These are phyloP conservation scores for Habroteleia sp. DNA, from an alignment of 2,888 invertebrate species.

Conservation along the genomic window DNA sequence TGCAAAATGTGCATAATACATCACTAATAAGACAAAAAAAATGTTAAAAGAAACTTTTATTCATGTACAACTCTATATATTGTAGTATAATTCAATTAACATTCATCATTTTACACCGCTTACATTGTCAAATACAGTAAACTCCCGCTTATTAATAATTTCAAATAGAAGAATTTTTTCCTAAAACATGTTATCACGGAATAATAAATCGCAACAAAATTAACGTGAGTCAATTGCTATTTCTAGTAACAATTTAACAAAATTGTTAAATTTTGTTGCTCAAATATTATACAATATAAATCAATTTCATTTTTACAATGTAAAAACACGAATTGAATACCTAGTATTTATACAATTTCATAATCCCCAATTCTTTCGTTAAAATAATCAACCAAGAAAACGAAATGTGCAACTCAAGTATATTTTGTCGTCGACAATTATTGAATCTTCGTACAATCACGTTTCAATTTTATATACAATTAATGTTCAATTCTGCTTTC, in stretches of 20 bases:
- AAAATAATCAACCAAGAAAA: constrained; percentile 11
- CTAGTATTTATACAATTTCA: constrained; percentile 4
- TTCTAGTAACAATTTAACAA: no score
- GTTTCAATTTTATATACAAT: constrained; percentile 36
- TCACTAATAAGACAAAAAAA: constrained; percentile 52
- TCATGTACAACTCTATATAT: constrained; percentile 61
- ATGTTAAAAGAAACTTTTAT: constrained; percentile 62
- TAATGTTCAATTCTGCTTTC: constrained; percentile 2
- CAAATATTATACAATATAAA: constrained; percentile 8
- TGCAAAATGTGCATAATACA: background rate
- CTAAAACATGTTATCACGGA: constrained; percentile 4
- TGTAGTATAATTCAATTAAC: constrained; percentile 61
- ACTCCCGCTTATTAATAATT: constrained; percentile 40
- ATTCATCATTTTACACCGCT: constrained; percentile 58
- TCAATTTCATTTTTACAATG: constrained; percentile 21
- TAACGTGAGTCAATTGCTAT: constrained; percentile 18
- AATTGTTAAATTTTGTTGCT: constrained; percentile 7
- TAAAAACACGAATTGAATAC: no score
- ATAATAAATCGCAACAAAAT: constrained; percentile 32
- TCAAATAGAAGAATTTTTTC: constrained; percentile 29
- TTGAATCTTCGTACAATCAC: background rate
- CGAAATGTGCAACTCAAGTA: background rate
- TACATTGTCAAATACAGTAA: constrained; percentile 57
- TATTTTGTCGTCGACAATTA: constrained; percentile 8
- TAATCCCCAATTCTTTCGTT: constrained; percentile 10